Base-by-base conservation (phyloP, 2,888 invertebrate genomes). In the Pristionchus arcanus region DNA sequence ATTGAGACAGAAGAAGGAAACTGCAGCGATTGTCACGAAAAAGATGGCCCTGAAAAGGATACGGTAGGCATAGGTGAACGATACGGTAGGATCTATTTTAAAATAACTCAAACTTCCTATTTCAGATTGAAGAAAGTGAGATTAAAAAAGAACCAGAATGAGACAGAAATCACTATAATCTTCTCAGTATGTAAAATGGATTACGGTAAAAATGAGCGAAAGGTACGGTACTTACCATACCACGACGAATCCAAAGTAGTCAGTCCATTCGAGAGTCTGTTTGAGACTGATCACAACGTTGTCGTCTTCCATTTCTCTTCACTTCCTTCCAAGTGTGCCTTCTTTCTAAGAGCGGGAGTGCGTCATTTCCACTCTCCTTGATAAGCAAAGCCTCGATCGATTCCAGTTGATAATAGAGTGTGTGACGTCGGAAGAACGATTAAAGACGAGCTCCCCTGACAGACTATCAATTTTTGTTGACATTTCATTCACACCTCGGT, bases 1-100 rank as follows among this genome's bases (percentile, higher is more conserved):
- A 74, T 88, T 88, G 88, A 88, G 74, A 42, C 71, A 71, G 11
- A n/a, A 25, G 88, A 88, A 74, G 37, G 88, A 88, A 19, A 88
- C 55, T 0, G 37, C 53, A 55, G 74, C 74, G 55, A 88, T 19
- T 0, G 74, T 55, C 2, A 34, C n/a, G 59, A 55, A 71, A 34
- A 88, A 88, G 77, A 88, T 74, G n/a, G 28, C 7, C 42, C 87
- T 87, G 86, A 16, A 59, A 59, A 34, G 84, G 21, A 21, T 83
- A 83, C 53, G 49, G 83, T 83, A 59, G 84, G 0, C 13, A 25
- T 28, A 13, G 21, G n/a, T 25, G 21, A 28, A 11, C 0, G 28
- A 71, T 71, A 71, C 28, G 71, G 71, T 71, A 71, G 28, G n/a
- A 13, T 28, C 7, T 9, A n/a, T 7, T 28, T 28, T 13, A 28